phyloP scores from a whole-genome alignment of 2,888 invertebrate species.

The Anthophora plumipes region DNA sequence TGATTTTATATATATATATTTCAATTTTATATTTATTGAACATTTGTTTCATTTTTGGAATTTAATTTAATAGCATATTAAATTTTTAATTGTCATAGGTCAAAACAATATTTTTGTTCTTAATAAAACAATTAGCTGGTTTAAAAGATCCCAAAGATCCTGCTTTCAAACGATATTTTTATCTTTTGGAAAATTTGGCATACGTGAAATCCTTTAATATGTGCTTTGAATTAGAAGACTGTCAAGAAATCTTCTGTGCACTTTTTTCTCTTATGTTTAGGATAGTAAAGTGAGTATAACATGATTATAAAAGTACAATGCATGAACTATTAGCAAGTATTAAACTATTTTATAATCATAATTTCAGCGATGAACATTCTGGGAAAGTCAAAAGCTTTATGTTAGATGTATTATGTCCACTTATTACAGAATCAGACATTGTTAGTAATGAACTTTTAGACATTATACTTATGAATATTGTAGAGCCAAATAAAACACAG shows the following conservation, averaged over 20 bases:
- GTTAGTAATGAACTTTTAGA: constrained; percentile 97
- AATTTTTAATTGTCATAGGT: constrained; percentile 78
- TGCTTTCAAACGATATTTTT: constrained; percentile 98
- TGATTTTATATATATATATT: background rate
- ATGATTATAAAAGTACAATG: background rate
- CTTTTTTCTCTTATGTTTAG: constrained; percentile 97
- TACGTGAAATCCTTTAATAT: constrained; percentile 99
- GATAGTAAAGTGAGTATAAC: constrained; percentile 94
- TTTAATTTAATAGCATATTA: background rate
- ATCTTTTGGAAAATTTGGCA: constrained; percentile 97
- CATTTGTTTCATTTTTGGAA: constrained; percentile 4
- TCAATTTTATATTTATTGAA: background rate
- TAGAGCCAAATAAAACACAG: constrained; percentile 96
- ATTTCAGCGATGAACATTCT: constrained; percentile 95
- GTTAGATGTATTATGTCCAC: constrained; percentile 96
- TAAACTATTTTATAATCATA: constrained; percentile 14
- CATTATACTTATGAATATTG: constrained; percentile 96
- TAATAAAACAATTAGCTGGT: constrained; percentile 96
- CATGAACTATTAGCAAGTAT: background rate
- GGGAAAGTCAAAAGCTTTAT: constrained; percentile 98
- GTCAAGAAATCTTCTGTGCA: constrained; percentile 97
- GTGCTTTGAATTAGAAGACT: constrained; percentile 99
- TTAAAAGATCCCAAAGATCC: constrained; percentile 98
- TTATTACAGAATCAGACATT: constrained; percentile 97
- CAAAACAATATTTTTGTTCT: constrained; percentile 95